Percentiles rank a stretch among this genome's conserved stretches.
phyloP scores from a whole-genome alignment of 2,888 invertebrate genomes.

The Malthinus flaveolus region DNA sequence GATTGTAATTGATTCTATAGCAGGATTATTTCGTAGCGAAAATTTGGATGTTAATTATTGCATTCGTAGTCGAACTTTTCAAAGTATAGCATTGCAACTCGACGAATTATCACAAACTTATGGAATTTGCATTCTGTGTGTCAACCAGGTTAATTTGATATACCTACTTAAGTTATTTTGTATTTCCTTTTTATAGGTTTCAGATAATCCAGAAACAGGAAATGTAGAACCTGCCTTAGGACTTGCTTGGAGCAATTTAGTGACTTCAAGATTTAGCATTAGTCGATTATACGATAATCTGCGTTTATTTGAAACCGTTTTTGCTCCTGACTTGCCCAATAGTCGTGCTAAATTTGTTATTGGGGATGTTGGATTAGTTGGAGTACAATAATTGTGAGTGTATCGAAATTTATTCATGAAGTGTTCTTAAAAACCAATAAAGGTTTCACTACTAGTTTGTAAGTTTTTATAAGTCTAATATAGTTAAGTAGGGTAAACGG shows the following conservation, averaged over 20 bases:
- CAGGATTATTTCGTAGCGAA: slow-evolving; percentile 67
- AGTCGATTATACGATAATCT: slow-evolving; percentile 43
- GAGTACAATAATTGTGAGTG: background rate
- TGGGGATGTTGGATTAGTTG: slow-evolving; percentile 50
- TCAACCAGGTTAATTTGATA: slow-evolving; percentile 71
- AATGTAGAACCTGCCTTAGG: slow-evolving; percentile 63
- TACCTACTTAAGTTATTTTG: background rate
- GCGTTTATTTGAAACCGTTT: slow-evolving; percentile 59
- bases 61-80: slow-evolving; percentile 60
- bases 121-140: slow-evolving; percentile 65
- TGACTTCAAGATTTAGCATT: slow-evolving; percentile 63
- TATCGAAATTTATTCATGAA: no score
- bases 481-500: no score
- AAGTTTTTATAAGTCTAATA: no score
- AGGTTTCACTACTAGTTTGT: no score
- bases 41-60: slow-evolving; percentile 54
- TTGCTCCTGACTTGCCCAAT: slow-evolving; percentile 62
- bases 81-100: slow-evolving; percentile 60
- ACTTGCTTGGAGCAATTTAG: slow-evolving; percentile 67
- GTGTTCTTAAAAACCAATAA: no score
- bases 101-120: slow-evolving; percentile 59
- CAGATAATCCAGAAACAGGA: slow-evolving; percentile 46
- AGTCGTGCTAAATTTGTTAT: slow-evolving; percentile 57
- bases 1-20: slow-evolving; percentile 74
- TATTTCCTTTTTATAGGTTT: slow-evolving; percentile 42